These are phyloP conservation scores for Eumacrocentrus americanus DNA, from an alignment of 2,888 invertebrate species.

Conservation along the genomic window DNA sequence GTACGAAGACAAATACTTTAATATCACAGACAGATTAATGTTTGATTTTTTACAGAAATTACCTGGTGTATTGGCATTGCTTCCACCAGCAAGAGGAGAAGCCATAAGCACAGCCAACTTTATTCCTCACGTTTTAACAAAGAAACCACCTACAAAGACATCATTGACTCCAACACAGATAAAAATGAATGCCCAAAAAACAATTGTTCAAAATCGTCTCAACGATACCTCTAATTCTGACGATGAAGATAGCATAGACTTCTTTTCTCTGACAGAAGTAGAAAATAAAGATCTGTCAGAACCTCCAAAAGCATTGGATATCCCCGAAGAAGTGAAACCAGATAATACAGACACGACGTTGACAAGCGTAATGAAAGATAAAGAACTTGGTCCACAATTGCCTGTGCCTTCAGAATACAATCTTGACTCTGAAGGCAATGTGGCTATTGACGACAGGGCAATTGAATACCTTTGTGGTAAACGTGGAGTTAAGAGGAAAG, in stretches of 20 bases:
- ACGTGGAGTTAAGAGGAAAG: conserved; percentile 60
- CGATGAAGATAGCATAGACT: conserved; percentile 54
- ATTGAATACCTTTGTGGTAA: conserved; percentile 58
- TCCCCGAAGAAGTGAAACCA: not conserved
- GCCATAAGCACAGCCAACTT: conserved; percentile 56
- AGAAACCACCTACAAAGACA: conserved; percentile 57
- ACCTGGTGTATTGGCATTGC: conserved; percentile 70
- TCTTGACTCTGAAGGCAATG: conserved; percentile 53
- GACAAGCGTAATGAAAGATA: conserved; percentile 61
- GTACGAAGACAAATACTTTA: conserved; percentile 52
- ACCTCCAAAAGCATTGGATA: conserved; percentile 31
- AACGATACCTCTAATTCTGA: conserved; percentile 52
- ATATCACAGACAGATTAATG: conserved; percentile 16
- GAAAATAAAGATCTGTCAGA: conserved; percentile 26
- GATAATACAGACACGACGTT: conserved; percentile 65
- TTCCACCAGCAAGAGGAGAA: conserved; percentile 72
- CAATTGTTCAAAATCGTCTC: conserved; percentile 53
- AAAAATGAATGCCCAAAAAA: conserved; percentile 10
- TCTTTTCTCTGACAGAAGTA: conserved; percentile 52
- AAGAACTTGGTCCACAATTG: conserved; percentile 59
- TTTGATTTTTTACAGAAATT: conserved; percentile 64
- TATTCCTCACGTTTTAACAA: conserved; percentile 62
- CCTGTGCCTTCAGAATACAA: conserved; percentile 60
- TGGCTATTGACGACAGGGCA: conserved; percentile 58
- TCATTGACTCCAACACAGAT: conserved; percentile 40